phyloP scores from a whole-genome alignment of 2,888 invertebrate species.

The Noctuana brunneofusca region DNA sequence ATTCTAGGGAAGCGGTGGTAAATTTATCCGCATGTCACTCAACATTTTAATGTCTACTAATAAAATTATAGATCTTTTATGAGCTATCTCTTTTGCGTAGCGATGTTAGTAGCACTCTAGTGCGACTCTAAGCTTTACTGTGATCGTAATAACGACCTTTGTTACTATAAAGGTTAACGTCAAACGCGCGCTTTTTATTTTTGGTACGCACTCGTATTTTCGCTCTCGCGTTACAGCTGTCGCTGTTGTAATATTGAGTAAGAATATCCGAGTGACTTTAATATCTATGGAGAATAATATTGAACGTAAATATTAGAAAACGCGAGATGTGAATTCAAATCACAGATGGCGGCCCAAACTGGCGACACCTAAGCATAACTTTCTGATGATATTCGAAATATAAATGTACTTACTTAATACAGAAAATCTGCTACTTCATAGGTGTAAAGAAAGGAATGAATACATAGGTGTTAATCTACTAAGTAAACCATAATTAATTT shows the following conservation, averaged over 20 bases:
- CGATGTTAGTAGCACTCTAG: slow-evolving; percentile 10
- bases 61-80: slow-evolving; percentile 41
- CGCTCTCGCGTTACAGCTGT: slow-evolving; percentile 59
- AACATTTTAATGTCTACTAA: slow-evolving; percentile 41
- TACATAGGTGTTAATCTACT: too few species aligned
- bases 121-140: slow-evolving; percentile 18
- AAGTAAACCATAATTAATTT: too few species aligned
- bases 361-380: slow-evolving; percentile 5
- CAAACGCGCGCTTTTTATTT: slow-evolving; percentile 19
- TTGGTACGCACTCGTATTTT: slow-evolving; percentile 41
- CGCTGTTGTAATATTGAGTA: slow-evolving; percentile 44
- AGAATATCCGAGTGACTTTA: slow-evolving; percentile 52
- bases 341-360: slow-evolving; percentile 15
- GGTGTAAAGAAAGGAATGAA: too few species aligned
- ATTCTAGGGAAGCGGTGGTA: slow-evolving; percentile 54
- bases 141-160: slow-evolving; percentile 8
- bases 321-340: slow-evolving; percentile 27
- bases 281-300: slow-evolving; percentile 53
- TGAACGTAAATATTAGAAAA: slow-evolving; percentile 29
- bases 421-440: too few species aligned
- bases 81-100: slow-evolving; percentile 37
- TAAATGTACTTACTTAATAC: too few species aligned
- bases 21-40: slow-evolving; percentile 43
- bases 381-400: background rate
- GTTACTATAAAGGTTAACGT: slow-evolving; percentile 11